These are phyloP conservation scores for Perdita meconis DNA, from an alignment of 2,888 invertebrate species.

Conservation along the genomic window DNA sequence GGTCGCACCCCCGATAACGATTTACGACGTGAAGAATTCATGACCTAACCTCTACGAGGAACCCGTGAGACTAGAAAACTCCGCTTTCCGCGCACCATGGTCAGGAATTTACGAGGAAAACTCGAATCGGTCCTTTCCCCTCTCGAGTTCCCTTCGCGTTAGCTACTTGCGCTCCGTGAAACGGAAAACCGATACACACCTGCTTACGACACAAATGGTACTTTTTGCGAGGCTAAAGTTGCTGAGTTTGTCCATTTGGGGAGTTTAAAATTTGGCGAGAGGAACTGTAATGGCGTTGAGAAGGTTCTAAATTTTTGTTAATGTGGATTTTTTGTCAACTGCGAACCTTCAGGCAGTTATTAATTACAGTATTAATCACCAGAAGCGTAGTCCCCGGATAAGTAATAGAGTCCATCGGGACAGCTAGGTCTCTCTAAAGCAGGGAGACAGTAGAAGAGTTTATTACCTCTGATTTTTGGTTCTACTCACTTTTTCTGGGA, in stretches of 20 bases:
- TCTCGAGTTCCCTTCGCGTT: neutral
- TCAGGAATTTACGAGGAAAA: conserved; percentile 35
- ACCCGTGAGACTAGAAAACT: neutral
- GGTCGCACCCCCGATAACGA: conserved; percentile 9
- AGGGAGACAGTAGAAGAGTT: too few relatives aligned
- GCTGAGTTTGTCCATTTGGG: neutral
- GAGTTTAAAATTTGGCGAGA: neutral
- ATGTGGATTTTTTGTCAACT: neutral
- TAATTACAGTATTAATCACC: too few relatives aligned
- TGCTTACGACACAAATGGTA: conserved; percentile 15
- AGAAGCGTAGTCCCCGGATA: too few relatives aligned
- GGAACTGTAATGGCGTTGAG: too few relatives aligned
- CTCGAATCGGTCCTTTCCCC: conserved; percentile 9
- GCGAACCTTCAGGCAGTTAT: too few relatives aligned
- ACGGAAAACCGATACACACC: neutral
- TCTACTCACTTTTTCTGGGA: too few relatives aligned
- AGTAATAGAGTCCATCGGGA: too few relatives aligned
- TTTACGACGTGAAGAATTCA: conserved; percentile 15
- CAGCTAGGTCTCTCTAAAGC: too few relatives aligned
- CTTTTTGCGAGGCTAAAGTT: neutral
- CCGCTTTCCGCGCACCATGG: neutral
- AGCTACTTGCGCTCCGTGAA: neutral
- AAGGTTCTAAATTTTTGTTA: neutral
- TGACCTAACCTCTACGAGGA: neutral
- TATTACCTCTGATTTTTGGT: too few relatives aligned